Evolutionary conservation across 35 echinoderm and acorn worm genomes (phyloP).

Genomic region (Apostichopus californicus): DNA sequence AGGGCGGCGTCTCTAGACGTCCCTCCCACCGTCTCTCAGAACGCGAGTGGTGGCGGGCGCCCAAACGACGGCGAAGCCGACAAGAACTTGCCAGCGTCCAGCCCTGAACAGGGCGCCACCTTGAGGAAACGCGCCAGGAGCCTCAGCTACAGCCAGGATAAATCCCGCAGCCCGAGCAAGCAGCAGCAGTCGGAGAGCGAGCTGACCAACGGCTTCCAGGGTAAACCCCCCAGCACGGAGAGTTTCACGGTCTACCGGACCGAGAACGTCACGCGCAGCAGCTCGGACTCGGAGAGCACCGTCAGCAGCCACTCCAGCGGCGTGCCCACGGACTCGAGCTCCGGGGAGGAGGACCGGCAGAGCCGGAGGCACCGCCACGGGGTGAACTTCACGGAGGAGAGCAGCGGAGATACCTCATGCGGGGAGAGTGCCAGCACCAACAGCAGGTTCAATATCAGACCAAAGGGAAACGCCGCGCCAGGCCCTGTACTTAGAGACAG

Average conservation of each 20-base stretch:
- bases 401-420: slow-evolving; percentile 93
- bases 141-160: slow-evolving; percentile 71
- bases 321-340: slow-evolving; percentile 78
- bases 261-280: slow-evolving; percentile 76
- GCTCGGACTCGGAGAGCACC: slow-evolving; percentile 93
- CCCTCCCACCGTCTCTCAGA: slow-evolving; percentile 23
- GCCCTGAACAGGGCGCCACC: slow-evolving; percentile 12
- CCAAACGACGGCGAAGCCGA: slow-evolving; percentile 58
- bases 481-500: slow-evolving; percentile 90
- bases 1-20: slow-evolving; percentile 71
- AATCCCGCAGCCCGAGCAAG: slow-evolving; percentile 56
- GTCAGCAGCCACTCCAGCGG: slow-evolving; percentile 73
- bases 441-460: slow-evolving; percentile 60
- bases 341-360: slow-evolving; percentile 71
- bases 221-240: slow-evolving; percentile 61
- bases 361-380: slow-evolving; percentile 48
- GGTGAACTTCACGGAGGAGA: slow-evolving; percentile 89
- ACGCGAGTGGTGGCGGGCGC: neutral
- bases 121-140: slow-evolving; percentile 72
- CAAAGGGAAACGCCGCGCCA: slow-evolving; percentile 41
- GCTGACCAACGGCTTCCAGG: slow-evolving; percentile 88
- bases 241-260: slow-evolving; percentile 90
- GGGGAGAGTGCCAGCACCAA: slow-evolving; percentile 95
- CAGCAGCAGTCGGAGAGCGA: slow-evolving; percentile 50
- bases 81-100: slow-evolving; percentile 63